Base-by-base conservation (phyloP, 2,113 vertebrate species). In the Callopanchax toddi region DNA sequence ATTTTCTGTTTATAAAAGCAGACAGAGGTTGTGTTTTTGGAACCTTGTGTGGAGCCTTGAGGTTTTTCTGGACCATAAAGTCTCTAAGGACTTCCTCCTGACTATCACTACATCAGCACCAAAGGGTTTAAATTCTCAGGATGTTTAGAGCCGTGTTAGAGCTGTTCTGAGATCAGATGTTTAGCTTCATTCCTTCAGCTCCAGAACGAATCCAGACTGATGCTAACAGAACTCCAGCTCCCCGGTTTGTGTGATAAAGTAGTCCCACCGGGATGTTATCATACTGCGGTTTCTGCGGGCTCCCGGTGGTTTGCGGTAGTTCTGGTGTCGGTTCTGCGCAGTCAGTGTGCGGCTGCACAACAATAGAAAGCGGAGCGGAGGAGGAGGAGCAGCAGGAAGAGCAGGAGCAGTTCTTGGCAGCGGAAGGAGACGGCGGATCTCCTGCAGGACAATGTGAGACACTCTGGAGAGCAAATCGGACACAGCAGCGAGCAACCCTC, bases 391-490 rank as follows among this genome's bases (percentile, higher is more conserved):
- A 7, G 69, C 23, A 63, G 50, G 52, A 26, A 50, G 22, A 13
- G 53, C 51, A 9, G 39, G 62, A n/a, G 45, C 67, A 16, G 40
- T 84, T 83, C 71, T 83, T 84, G 78, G 67, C 81, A 79, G 91
- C 91, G 90, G 91, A 92, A 90, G 90, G 90, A 92, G 79, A 93
- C 89, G 87, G 77, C 81, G 73, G 74, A 73, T 51, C 87, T 89
- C 78, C 78, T 74, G 87, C 87, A 87, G 86, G 89, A 90, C 89
- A 88, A 89, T 90, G 86, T 88, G 86, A 76, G 76, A 50, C 60
- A 32, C 58, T 37, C 68, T n/a, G 1, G 71, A 76, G 78, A 81
- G 72, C 55, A 44, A 74, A 64, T 62, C 70, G 58, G 6, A 70
- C 60, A 46, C 69, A 66, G 43, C 52, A 66, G 56, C 50, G 9